Evolutionary conservation across 2,888 invertebrate genomes (phyloP).

Genomic region (Biston betularia): DNA sequence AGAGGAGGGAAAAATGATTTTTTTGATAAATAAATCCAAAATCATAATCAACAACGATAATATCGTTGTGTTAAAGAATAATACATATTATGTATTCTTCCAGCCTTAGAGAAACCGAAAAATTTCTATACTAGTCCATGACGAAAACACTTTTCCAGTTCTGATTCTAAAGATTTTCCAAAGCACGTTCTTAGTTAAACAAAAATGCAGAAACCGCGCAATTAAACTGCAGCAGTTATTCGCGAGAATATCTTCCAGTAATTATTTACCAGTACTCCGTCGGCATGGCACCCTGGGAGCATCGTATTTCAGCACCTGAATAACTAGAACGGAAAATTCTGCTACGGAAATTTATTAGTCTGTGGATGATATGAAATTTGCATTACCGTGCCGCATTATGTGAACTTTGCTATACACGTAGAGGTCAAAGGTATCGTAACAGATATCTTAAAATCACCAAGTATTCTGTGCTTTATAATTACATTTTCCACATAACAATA

Average conservation of each 20-base stretch:
- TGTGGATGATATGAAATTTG: constrained; percentile 17
- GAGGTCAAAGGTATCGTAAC: too few relatives aligned
- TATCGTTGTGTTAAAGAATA: too few relatives aligned
- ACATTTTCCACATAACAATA: too few relatives aligned
- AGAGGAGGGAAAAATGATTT: too few relatives aligned
- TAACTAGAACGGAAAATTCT: constrained; percentile 33
- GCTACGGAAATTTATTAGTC: constrained; percentile 31
- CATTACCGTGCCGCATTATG: background rate
- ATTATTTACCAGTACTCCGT: constrained; percentile 25
- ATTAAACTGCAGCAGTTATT: constrained; percentile 15
- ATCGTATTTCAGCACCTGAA: constrained; percentile 30
- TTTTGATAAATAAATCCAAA: background rate
- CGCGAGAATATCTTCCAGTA: constrained; percentile 24
- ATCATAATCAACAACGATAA: too few relatives aligned
- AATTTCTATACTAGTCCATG: too few relatives aligned
- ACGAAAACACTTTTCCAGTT: background rate
- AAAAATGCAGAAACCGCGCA: constrained; percentile 12
- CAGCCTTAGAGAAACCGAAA: background rate
- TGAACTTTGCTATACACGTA: background rate
- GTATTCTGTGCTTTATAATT: too few relatives aligned
- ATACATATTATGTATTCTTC: background rate
- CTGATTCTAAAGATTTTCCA: background rate
- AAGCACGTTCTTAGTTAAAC: background rate
- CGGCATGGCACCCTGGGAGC: constrained; percentile 25
- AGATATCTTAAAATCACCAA: too few relatives aligned